These are phyloP conservation scores for Mustela erminea DNA, from an alignment of 2,797 vertebrate species.

Conservation along the genomic window DNA sequence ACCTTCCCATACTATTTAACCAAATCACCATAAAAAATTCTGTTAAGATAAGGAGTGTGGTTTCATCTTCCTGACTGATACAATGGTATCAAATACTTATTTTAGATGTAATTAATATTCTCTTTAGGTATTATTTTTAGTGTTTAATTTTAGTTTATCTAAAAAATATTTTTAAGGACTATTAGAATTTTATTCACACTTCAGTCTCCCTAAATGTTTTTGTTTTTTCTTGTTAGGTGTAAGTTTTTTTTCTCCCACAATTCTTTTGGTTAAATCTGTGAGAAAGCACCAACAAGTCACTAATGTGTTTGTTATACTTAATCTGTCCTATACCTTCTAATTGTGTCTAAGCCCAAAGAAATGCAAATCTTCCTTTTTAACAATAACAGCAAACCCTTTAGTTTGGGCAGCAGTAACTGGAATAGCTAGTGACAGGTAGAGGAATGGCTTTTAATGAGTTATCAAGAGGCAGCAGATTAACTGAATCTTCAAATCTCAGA, in stretches of 20 bases:
- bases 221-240: not conserved
- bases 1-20: not conserved
- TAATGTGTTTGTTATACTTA: not conserved
- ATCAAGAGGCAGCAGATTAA: slow-evolving; percentile 7
- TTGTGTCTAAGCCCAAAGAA: not conserved
- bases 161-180: slow-evolving; percentile 27
- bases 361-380: slow-evolving; percentile 35
- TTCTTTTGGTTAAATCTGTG: not conserved
- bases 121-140: not conserved
- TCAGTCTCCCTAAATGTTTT: not conserved
- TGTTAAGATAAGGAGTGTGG: not conserved
- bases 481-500: not conserved
- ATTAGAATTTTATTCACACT: not conserved
- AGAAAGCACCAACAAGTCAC: not conserved
- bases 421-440: not conserved
- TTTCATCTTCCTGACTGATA: not conserved
- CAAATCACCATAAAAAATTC: not conserved
- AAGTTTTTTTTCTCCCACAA: not conserved
- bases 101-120: slow-evolving; percentile 49
- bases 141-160: slow-evolving; percentile 13
- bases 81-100: not conserved
- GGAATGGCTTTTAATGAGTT: not conserved
- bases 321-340: not conserved
- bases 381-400: not conserved
- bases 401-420: not conserved